A percentile compares a stretch with the other conserved stretches of the same genome.
phyloP scores from a whole-genome alignment of 2,797 vertebrate species.

The Thaleichthys pacificus region DNA sequence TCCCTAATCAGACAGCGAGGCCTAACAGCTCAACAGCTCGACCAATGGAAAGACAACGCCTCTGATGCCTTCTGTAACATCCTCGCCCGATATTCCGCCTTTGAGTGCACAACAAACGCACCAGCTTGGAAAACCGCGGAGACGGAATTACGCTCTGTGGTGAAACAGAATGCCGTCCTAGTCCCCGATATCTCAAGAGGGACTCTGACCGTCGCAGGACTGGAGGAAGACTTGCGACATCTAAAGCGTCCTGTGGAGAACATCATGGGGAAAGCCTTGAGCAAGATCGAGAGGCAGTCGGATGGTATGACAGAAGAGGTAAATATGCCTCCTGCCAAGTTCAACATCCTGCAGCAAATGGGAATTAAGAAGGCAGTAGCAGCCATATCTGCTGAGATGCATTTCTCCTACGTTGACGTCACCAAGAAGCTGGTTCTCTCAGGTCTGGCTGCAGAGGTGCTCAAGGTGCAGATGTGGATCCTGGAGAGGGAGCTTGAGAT shows the following conservation, averaged over 20 bases:
- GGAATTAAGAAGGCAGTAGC: constrained; percentile 54
- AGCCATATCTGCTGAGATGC: constrained; percentile 62
- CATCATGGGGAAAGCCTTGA: constrained; percentile 48
- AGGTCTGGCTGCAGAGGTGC: constrained; percentile 73
- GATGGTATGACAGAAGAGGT: constrained; percentile 64
- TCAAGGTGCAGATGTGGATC: constrained; percentile 72
- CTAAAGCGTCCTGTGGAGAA: constrained; percentile 59
- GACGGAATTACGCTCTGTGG: constrained; percentile 46
- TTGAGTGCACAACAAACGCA: constrained; percentile 13
- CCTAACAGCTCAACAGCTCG: constrained; percentile 52
- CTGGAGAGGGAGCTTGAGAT: constrained; percentile 62
- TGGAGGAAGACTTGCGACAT: constrained; percentile 57
- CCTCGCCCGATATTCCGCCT: constrained; percentile 68
- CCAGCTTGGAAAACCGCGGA: constrained; percentile 72
- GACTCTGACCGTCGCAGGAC: constrained; percentile 71
- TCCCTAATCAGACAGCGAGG: constrained; percentile 66
- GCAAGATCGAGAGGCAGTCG: constrained; percentile 65
- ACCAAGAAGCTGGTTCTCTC: constrained; percentile 60
- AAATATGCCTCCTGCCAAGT: constrained; percentile 52
- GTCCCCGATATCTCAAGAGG: constrained; percentile 43
- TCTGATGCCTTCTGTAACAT: constrained; percentile 54
- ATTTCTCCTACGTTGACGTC: constrained; percentile 58
- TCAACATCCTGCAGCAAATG: constrained; percentile 68
- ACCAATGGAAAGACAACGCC: constrained; percentile 70
- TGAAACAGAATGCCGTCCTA: constrained; percentile 55